Percentiles rank a stretch among this genome's conserved stretches.
Evolutionary conservation across 2,113 vertebrate species (phyloP).

Genomic region (Parus major): DNA sequence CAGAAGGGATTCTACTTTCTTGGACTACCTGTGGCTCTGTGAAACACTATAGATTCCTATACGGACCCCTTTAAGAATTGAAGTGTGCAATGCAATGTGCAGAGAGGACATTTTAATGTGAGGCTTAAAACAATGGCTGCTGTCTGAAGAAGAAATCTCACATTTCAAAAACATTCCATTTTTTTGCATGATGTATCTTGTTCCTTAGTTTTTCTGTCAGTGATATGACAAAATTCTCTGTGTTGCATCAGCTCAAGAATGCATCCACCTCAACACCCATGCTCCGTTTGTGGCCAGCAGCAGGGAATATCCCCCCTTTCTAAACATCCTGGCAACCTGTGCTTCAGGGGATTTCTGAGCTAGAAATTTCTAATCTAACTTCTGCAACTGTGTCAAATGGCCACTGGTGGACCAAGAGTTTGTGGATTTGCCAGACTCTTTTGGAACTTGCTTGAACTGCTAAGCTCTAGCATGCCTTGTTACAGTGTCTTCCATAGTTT

Average conservation of each 20-base stretch:
- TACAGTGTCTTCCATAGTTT: background rate
- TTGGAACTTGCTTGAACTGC: background rate
- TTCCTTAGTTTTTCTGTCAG: background rate
- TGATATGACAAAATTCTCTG: background rate
- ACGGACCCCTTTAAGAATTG: background rate
- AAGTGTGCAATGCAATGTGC: background rate
- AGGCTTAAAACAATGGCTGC: background rate
- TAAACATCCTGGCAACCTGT: background rate
- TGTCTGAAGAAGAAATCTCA: background rate
- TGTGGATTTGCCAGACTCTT: background rate
- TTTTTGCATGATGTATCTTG: background rate
- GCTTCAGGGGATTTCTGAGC: background rate
- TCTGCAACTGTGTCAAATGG: accelerated
- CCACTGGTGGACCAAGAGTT: no score
- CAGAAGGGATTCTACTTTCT: background rate
- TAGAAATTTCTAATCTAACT: background rate
- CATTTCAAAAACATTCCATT: background rate
- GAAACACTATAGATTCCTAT: background rate
- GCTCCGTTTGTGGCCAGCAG: background rate
- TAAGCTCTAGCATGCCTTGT: background rate
- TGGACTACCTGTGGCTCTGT: background rate
- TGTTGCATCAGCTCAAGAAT: background rate
- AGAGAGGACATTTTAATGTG: background rate
- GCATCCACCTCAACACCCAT: background rate
- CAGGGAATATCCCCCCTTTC: background rate